Base-by-base conservation (phyloP, 2,888 invertebrate genomes). In the Busseola fusca region DNA sequence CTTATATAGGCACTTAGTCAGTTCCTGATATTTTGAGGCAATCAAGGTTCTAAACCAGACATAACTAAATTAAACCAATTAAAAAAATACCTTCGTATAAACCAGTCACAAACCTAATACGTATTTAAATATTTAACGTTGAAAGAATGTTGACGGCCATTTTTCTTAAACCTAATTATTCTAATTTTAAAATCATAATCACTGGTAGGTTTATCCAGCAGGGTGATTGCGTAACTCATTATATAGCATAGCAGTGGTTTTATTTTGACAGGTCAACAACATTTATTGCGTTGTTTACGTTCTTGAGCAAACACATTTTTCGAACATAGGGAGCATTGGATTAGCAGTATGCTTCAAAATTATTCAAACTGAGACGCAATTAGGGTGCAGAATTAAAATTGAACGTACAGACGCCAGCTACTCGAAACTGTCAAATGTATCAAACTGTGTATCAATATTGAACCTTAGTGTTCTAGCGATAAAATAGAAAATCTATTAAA, bases 11-110 rank as follows among this genome's bases (percentile, higher is more conserved):
- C 25, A 48, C 9, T 21, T 48, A 42, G 48, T 58, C 50, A 67
- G 57, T 76, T 76, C 72, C 69, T 76, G 68, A 45, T 42, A 34
- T 76, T 50, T 71, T 34, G 1, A 68, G 14, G 4, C 12, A 58
- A 52, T 45, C 76, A 52, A 27, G 76, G 57, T 58, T 57, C 34
- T 34, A 25, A 27, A 6, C 10, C 6, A 10, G n/a, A 10, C 1
- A 16, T 9, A 34, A 65, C 7, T n/a, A 25, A 48, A 56, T n/a
- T 18, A 21, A 37, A 48, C 9, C 3, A 48, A 48, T 48, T 10
- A 48, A 10, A 48, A n/a, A 21, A n/a, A 48, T 48, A n/a, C 21
- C 10, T 3, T 48, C 21, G 21, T 48, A 48, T 21, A 21, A 21
- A 48, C 48, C 21, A 48, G 9, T 48, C 21, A 48, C 48, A n/a